These are phyloP conservation scores for Apotomis betuletana DNA, from an alignment of 2,888 invertebrate genomes.

Conservation along the genomic window DNA sequence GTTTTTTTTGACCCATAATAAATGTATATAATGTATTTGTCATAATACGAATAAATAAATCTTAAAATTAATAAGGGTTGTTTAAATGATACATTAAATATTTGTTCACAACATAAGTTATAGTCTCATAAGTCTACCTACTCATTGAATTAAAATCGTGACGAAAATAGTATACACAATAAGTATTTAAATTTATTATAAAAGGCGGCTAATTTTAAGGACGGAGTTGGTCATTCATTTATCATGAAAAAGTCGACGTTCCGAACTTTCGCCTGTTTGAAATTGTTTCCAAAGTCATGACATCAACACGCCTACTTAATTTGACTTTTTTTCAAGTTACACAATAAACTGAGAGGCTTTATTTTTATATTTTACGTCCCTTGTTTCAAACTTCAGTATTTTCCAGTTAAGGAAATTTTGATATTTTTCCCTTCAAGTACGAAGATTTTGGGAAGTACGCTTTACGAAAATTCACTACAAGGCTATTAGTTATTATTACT, in stretches of 20 bases:
- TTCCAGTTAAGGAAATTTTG: slow-evolving; percentile 50
- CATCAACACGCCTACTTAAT: slow-evolving; percentile 62
- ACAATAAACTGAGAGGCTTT: slow-evolving; percentile 59
- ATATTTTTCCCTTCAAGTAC: slow-evolving; percentile 52
- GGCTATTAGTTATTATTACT: too few species aligned
- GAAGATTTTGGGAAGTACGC: slow-evolving; percentile 1
- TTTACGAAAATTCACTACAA: neutral
- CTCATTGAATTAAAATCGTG: too few species aligned
- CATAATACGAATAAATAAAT: too few species aligned
- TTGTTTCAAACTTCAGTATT: slow-evolving; percentile 56
- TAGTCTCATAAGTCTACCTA: too few species aligned
- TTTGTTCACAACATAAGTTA: too few species aligned
- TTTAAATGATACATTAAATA: too few species aligned
- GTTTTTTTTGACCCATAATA: too few species aligned
- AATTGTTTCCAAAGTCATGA: slow-evolving; percentile 58
- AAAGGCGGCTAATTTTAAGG: slow-evolving; percentile 38
- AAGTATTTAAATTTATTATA: slow-evolving; percentile 24
- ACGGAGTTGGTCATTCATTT: slow-evolving; percentile 36
- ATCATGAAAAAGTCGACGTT: slow-evolving; percentile 48
- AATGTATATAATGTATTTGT: too few species aligned
- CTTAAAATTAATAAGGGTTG: too few species aligned
- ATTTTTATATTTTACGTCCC: slow-evolving; percentile 63
- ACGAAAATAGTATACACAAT: slow-evolving; percentile 1
- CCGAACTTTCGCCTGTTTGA: slow-evolving; percentile 47
- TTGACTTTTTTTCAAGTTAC: slow-evolving; percentile 60